Percentiles rank a stretch among this genome's conserved stretches.
These are phyloP conservation scores for Pyrrhia umbra DNA, from an alignment of 2,888 invertebrate genomes.

Conservation along the genomic window DNA sequence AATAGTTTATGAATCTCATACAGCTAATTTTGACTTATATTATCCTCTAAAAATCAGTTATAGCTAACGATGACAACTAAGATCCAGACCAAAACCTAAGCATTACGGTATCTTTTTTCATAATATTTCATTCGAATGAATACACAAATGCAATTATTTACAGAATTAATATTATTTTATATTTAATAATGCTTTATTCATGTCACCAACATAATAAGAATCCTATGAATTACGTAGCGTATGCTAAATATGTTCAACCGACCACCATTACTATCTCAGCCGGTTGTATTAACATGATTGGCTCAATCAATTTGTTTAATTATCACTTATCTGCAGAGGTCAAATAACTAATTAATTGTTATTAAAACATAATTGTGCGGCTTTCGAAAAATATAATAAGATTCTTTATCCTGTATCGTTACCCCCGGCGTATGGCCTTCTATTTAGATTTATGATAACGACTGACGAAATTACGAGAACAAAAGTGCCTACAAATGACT, in stretches of 20 bases:
- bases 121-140: too few relatives aligned
- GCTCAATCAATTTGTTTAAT: constrained; percentile 45
- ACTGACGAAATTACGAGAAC: neutral
- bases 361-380: constrained; percentile 22
- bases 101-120: too few relatives aligned
- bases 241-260: constrained; percentile 28
- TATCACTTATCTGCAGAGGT: constrained; percentile 21
- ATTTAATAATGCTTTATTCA: neutral
- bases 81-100: too few relatives aligned
- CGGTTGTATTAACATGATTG: constrained; percentile 20
- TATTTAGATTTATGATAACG: neutral
- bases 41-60: too few relatives aligned
- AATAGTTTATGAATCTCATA: too few relatives aligned
- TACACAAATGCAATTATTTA: too few relatives aligned
- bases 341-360: constrained; percentile 26
- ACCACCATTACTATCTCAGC: constrained; percentile 11
- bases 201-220: neutral
- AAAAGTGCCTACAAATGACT: too few relatives aligned
- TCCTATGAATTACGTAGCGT: constrained; percentile 7
- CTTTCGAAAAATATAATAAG: constrained; percentile 1
- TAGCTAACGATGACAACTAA: too few relatives aligned
- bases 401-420: neutral
- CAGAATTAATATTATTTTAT: too few relatives aligned
- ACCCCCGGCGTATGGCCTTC: neutral
- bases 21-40: too few relatives aligned